Evolutionary conservation across 2,113 vertebrate species (phyloP), one percentile per base, ranked within the genome.

Genomic region (Euleptes europaea): DNA sequence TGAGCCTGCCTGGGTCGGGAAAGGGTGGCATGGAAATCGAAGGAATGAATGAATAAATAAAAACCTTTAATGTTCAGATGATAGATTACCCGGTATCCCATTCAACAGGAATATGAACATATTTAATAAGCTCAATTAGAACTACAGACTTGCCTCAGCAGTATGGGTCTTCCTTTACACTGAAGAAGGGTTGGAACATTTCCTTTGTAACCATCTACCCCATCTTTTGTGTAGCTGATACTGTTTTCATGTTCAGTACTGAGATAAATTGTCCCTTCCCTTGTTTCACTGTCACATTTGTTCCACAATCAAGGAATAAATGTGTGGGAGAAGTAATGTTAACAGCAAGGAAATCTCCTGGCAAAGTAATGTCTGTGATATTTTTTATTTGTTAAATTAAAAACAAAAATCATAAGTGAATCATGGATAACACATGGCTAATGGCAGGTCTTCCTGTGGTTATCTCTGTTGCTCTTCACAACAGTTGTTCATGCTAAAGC

Each of bases 351-450:
- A 38, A 26, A 82, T 51, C 31, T 31, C 38, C 44, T 44, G 67
- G 28, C 81, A 60, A 73, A 2, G 35, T 78, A 70, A 35, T 38
- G 85, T 77, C 40, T 47, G 65, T 66, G 78, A 84, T 90, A 23
- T 54, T 44, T 89, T 94, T 93, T 92, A 92, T 92, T 93, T 87
- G 78, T 89, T 90, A 93, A 93, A 92, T 89, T 92, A 90, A 89
- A 90, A 89, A 90, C 80, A 88, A 85, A 69, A 49, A 60, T 79
- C 69, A 23, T 73, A 71, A 47, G 60, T 21, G 54, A 70, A 42
- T 40, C n/a, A 77, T 19, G 66, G 66, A 9, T 38, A 4, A 38
- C 35, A 49, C 67, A 31, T 14, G 21, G 17, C 73, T 73, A 77
- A 35, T 14, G 42, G 23, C 40, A 66, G 57, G 33, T 35, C 28